These are phyloP conservation scores for Austrolebias charrua DNA, from an alignment of 2,797 vertebrate species.

Conservation along the genomic window DNA sequence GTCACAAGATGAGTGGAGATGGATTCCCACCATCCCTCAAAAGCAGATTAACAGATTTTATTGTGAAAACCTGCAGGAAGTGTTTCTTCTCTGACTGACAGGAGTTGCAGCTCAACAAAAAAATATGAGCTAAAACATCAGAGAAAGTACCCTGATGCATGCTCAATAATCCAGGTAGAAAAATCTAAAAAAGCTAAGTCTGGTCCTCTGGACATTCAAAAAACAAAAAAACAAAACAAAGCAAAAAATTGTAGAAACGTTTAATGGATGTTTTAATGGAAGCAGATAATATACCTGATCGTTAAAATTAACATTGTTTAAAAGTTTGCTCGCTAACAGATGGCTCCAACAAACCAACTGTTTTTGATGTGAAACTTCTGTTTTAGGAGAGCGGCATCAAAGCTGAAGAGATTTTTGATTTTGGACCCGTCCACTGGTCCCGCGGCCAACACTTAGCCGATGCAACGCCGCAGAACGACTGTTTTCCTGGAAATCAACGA, in stretches of 20 bases:
- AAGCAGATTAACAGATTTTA: background rate
- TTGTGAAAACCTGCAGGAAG: constrained; percentile 1
- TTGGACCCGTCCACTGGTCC: constrained; percentile 22
- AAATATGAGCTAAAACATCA: background rate
- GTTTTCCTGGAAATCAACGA: constrained; percentile 38
- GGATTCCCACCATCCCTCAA: too few species aligned
- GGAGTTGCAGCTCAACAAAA: background rate
- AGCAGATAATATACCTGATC: background rate
- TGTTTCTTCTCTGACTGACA: background rate
- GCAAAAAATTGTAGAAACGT: too few species aligned
- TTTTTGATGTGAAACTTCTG: constrained; percentile 5
- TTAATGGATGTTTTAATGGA: background rate
- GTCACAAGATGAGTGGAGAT: too few species aligned
- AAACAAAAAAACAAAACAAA: too few species aligned
- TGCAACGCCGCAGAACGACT: background rate
- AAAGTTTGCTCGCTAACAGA: background rate
- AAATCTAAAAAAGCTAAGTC: too few species aligned
- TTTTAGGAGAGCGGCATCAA: background rate
- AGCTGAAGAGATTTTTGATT: constrained; percentile 5
- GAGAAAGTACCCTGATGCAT: too few species aligned
- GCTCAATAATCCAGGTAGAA: too few species aligned
- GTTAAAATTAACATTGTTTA: background rate
- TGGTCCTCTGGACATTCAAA: too few species aligned
- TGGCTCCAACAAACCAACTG: constrained; percentile 1
- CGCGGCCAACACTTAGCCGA: constrained; percentile 19